Conservation (phyloP, 2,113 vertebrate genomes). For the Myiagra hebetior region DNA sequence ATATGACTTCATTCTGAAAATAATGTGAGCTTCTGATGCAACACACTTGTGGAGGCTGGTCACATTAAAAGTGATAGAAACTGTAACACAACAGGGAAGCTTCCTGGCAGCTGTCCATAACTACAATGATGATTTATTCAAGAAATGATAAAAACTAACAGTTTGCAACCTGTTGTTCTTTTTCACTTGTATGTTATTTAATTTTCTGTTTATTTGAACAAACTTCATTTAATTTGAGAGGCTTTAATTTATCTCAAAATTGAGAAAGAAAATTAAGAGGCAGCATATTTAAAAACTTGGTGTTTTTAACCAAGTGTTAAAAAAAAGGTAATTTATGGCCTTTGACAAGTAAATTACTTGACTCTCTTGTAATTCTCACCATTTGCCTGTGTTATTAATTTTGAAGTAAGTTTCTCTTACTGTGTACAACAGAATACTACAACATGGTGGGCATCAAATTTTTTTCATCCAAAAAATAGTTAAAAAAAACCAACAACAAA, state of each 20-base stretch:
- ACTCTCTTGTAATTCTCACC: background rate
- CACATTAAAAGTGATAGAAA: background rate
- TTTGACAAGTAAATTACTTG: background rate
- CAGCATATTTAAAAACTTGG: fast-evolving
- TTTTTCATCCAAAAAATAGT: background rate
- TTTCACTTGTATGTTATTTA: background rate
- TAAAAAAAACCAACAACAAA: fast-evolving
- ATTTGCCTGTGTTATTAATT: background rate
- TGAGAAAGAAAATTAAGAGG: background rate
- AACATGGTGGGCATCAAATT: background rate
- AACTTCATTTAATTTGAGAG: background rate
- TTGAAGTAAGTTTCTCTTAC: background rate
- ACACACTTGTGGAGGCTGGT: background rate
- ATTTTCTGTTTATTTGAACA: background rate
- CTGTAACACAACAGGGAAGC: background rate
- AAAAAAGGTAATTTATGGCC: background rate
- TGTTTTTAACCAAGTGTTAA: background rate
- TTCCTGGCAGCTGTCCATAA: background rate
- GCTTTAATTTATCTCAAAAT: background rate
- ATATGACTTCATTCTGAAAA: background rate
- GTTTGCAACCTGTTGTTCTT: background rate
- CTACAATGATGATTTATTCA: background rate
- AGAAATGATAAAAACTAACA: background rate
- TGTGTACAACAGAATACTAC: background rate
- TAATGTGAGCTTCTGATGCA: background rate